Evolutionary conservation across 2,888 invertebrate species (phyloP).

Genomic region (Drosophila imparisetae): DNA sequence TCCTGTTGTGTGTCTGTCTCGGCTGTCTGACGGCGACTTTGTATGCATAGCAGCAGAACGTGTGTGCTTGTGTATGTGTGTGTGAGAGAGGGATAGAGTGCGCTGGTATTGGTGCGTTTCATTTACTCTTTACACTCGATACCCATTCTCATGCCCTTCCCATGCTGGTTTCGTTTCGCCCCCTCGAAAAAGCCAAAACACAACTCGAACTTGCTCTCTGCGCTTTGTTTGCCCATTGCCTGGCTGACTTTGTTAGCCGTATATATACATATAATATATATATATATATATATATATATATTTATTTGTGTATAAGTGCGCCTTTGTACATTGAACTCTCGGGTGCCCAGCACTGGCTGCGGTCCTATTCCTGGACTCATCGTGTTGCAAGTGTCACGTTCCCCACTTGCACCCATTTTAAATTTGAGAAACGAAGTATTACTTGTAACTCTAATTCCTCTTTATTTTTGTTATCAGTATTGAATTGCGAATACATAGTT

Average conservation of each 20-base stretch:
- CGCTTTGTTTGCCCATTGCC: slow-evolving; percentile 68
- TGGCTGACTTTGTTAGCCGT: slow-evolving; percentile 41
- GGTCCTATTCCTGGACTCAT: slow-evolving; percentile 57
- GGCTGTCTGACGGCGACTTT: slow-evolving; percentile 50
- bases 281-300: slow-evolving; percentile 16
- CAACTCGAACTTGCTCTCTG: slow-evolving; percentile 73
- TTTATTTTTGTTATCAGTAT: not conserved
- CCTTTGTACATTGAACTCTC: slow-evolving; percentile 72
- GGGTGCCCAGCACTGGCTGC: slow-evolving; percentile 30
- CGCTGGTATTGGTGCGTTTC: slow-evolving; percentile 54
- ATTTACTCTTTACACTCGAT: slow-evolving; percentile 46
- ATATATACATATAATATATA: slow-evolving; percentile 20
- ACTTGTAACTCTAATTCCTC: not conserved
- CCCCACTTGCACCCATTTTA: slow-evolving; percentile 14
- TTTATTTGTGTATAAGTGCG: slow-evolving; percentile 37
- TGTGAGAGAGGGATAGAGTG: slow-evolving; percentile 8
- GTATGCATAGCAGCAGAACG: slow-evolving; percentile 40
- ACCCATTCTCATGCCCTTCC: slow-evolving; percentile 39
- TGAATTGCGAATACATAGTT: not conserved
- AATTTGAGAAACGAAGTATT: not conserved
- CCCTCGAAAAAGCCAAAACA: slow-evolving; percentile 69
- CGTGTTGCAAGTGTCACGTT: slow-evolving; percentile 46
- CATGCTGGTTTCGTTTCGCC: slow-evolving; percentile 53
- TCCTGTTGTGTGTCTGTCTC: slow-evolving; percentile 66
- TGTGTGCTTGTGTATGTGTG: slow-evolving; percentile 18